Evolutionary conservation across 1,140 invertebrate genomes (phyloP), one percentile per base, ranked within the genome.

Genomic region (Bombus consobrinus): DNA sequence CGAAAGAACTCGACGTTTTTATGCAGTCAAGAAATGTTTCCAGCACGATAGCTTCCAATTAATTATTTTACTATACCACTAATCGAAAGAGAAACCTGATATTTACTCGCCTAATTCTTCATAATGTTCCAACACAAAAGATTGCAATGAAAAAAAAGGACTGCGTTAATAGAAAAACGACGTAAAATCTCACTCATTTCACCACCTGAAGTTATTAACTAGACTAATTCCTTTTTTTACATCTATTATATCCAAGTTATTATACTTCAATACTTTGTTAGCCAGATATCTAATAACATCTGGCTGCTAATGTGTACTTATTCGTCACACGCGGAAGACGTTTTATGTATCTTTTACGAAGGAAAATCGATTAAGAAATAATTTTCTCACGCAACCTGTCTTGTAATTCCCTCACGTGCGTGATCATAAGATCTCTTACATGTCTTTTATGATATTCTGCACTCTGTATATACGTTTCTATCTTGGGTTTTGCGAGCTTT

Each of bases 331-430:
- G 53, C 68, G 68, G 83, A 80, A 79, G 86, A 75, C 22, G 39
- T 73, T 25, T 32, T n/a, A 53, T 1, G 15, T 57, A 47, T 87
- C 25, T 83, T 32, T 13, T 8, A 18, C 13, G 62, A 15, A 15
- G 62, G 15, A 37, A 87, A 83, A 75, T 79, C 34, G 76, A 87
- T 88, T 66, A 84, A 80, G 25, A 74, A 37, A 75, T 75, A 83
- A 83, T 88, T 81, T 77, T 78, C 76, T 84, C 72, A 66, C 79
- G 47, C 47, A 53, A 53, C 47, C 47, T 53, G 47, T 86, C 84
- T 73, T 74, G 43, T 86, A 86, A 86, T 66, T 82, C 59, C 43
- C 71, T 82, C 57, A 43, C 47, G 53, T n/a, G 43, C n/a, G 25
- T 28, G 69, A 22, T 62, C 28, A 8, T 18, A 37, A 59, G 80